Evolutionary conservation across 2,888 invertebrate species (phyloP).

Genomic region (Sympetrum striolatum): DNA sequence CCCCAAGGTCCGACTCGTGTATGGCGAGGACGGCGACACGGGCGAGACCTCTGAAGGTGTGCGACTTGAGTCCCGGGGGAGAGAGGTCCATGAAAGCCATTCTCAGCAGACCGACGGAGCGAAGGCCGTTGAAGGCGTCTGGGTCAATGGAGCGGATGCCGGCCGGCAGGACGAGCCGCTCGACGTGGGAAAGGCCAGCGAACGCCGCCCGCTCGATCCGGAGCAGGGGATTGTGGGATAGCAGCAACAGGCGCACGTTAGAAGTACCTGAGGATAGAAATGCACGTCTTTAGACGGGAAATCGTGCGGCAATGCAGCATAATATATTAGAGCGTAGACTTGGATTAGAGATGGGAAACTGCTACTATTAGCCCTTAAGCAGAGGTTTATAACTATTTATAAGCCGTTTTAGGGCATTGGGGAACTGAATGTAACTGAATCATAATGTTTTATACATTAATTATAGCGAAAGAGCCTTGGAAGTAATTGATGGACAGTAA

Average conservation of each 20-base stretch:
- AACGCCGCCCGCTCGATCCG: conserved; percentile 82
- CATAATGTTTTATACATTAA: no score
- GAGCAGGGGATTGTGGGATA: conserved; percentile 83
- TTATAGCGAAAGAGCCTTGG: no score
- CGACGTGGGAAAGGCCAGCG: conserved; percentile 81
- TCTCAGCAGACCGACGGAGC: conserved; percentile 81
- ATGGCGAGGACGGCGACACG: conserved; percentile 78
- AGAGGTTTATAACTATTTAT: no score
- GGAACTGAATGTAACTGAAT: no score
- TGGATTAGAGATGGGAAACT: no score
- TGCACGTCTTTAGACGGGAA: no score
- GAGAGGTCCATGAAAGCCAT: conserved; percentile 84
- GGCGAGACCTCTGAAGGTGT: conserved; percentile 78
- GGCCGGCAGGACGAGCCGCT: conserved; percentile 82
- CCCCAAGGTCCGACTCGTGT: conserved; percentile 82
- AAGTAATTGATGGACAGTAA: no score
- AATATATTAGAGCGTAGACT: no score
- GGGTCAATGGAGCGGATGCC: conserved; percentile 71
- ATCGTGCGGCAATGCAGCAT: no score
- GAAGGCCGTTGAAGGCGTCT: conserved; percentile 81
- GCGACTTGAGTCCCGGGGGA: conserved; percentile 65
- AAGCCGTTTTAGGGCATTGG: no score
- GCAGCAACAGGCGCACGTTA: conserved; percentile 79
- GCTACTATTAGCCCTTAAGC: no score
- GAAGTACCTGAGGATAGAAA: conserved; percentile 69